Evolutionary conservation across 2,888 invertebrate species (phyloP).

Genomic region (Tachina lurida): DNA sequence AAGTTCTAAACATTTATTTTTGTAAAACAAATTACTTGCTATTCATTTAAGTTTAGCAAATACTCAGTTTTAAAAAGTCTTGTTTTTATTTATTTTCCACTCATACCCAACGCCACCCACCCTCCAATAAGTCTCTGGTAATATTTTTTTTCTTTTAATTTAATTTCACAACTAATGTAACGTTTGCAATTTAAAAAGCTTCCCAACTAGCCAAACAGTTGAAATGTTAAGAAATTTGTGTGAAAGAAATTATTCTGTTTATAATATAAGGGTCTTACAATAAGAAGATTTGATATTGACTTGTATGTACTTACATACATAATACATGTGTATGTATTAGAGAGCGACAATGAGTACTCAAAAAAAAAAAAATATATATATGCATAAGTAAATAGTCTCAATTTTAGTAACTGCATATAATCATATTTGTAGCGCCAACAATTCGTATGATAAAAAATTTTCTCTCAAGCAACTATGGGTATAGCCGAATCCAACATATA

Average conservation of each 20-base stretch:
- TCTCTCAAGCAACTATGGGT: no score
- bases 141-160: slow-evolving; percentile 43
- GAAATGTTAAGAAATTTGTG: background rate
- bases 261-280: no score
- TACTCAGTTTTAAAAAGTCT: slow-evolving; percentile 40
- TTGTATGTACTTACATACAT: no score
- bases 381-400: no score
- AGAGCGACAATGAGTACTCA: no score
- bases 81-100: slow-evolving; percentile 4
- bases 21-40: slow-evolving; percentile 59
- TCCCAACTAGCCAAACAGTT: background rate
- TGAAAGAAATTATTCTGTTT: background rate
- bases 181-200: slow-evolving; percentile 40
- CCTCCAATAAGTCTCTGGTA: slow-evolving; percentile 54
- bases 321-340: no score
- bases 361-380: no score
- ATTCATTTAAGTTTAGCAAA: slow-evolving; percentile 72
- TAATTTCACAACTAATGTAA: slow-evolving; percentile 44
- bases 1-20: slow-evolving; percentile 12
- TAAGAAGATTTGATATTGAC: no score
- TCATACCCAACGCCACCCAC: background rate
- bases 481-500: no score
- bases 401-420: no score
- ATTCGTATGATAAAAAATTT: no score
- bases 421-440: no score